phyloP scores from a whole-genome alignment of 2,113 vertebrate genomes.

The Camelus bactrianus region DNA sequence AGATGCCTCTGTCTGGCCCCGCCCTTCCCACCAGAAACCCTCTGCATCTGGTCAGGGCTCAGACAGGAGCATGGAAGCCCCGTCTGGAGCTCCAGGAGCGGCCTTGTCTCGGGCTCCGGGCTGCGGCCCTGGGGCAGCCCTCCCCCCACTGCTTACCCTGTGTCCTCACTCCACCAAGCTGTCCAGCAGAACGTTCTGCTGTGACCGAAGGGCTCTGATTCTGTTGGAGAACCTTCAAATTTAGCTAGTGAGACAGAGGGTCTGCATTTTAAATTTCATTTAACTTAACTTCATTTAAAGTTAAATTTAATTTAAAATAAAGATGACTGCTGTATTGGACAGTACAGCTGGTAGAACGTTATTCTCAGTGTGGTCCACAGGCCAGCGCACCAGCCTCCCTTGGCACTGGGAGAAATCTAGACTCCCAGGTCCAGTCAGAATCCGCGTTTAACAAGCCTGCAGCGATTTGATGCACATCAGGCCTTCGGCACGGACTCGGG shows the following conservation, averaged over 20 bases:
- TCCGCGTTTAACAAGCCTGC: accelerated
- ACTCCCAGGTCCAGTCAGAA: too few relatives aligned
- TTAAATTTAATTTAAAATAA: not conserved
- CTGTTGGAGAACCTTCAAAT: accelerated
- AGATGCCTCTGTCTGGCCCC: too few relatives aligned
- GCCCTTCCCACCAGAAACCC: not conserved
- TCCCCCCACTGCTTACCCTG: not conserved
- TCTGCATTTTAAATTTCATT: not conserved
- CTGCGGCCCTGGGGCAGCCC: not conserved
- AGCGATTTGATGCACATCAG: accelerated
- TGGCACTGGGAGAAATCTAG: not conserved
- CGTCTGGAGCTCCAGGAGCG: not conserved
- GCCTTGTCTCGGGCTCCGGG: not conserved
- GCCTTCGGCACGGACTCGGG: not conserved
- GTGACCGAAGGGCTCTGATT: not conserved
- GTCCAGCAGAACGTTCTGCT: too few relatives aligned
- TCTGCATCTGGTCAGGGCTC: too few relatives aligned
- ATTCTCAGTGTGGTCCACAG: too few relatives aligned
- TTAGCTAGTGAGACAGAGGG: not conserved
- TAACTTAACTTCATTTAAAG: not conserved
- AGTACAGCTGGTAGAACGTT: not conserved
- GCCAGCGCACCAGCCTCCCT: accelerated
- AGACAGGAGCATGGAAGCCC: not conserved
- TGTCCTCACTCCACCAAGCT: not conserved
- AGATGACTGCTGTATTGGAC: not conserved